Conservation (phyloP, 2,797 vertebrate species). For the Tapera naevia region DNA sequence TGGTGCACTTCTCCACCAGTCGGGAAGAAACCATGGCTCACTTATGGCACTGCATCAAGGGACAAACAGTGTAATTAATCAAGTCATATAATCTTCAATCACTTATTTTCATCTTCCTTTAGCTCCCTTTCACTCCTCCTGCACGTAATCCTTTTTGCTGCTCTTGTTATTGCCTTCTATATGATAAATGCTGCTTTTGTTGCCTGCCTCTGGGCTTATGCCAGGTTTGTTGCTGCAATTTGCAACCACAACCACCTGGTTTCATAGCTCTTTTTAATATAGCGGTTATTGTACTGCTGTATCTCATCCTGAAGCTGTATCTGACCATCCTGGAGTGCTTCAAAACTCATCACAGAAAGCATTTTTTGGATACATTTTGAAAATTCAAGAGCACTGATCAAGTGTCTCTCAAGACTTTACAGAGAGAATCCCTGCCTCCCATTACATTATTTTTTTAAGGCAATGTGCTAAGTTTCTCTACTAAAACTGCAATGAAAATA, state of each 20-base stretch:
- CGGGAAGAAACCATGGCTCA: not conserved
- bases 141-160: not conserved
- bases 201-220: not conserved
- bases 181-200: not conserved
- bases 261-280: not conserved
- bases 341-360: not conserved
- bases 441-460: not conserved
- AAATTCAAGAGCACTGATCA: not conserved
- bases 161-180: not conserved
- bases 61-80: not conserved
- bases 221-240: not conserved
- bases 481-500: not conserved
- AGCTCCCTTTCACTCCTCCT: not conserved
- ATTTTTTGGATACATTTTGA: not conserved
- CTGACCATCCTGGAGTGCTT: not conserved
- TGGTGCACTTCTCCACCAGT: not conserved
- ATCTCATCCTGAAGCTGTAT: not conserved
- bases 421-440: not conserved
- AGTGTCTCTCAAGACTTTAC: not conserved
- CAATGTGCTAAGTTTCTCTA: not conserved
- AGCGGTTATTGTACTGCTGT: not conserved
- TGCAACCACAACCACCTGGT: not conserved
- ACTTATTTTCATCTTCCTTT: not conserved
- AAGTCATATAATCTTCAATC: not conserved
- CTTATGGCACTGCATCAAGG: not conserved